Conservation (phyloP, 2,888 invertebrate genomes). For the Rhagium mordax region DNA sequence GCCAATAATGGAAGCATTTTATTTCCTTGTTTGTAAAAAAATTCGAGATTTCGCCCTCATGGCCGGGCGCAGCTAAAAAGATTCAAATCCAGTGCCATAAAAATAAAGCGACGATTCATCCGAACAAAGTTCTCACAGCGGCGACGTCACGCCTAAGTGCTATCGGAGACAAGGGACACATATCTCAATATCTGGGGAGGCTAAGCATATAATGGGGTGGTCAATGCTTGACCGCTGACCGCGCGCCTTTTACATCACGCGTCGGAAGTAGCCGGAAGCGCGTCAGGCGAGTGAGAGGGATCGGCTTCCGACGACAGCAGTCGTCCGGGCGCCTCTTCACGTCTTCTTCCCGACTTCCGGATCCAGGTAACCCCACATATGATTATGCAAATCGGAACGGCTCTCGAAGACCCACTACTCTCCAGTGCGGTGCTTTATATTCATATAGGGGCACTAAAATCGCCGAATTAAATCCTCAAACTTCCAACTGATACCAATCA, state of each 20-base stretch:
- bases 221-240: conserved; percentile 60
- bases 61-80: background rate
- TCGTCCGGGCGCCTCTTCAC: conserved; percentile 74
- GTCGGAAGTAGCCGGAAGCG: conserved; percentile 56
- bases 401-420: conserved; percentile 47
- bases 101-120: conserved; percentile 15
- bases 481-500: conserved; percentile 65
- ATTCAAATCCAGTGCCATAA: background rate
- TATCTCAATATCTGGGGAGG: conserved; percentile 40
- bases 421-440: conserved; percentile 61
- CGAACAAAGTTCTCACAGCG: conserved; percentile 54
- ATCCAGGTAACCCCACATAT: conserved; percentile 56
- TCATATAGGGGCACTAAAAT: conserved; percentile 63
- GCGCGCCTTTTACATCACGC: conserved; percentile 55
- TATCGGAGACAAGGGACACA: conserved; percentile 47
- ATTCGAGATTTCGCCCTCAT: background rate
- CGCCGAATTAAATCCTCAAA: conserved; percentile 61
- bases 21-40: background rate
- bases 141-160: conserved; percentile 57
- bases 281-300: conserved; percentile 56
- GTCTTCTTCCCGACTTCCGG: conserved; percentile 32
- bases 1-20: too few relatives aligned
- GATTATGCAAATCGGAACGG: conserved; percentile 61
- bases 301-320: conserved; percentile 49
- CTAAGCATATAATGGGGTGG: conserved; percentile 55